Evolutionary conservation across 2,797 vertebrate genomes (phyloP).

Genomic region (Cryptoblepharus egeriae): DNA sequence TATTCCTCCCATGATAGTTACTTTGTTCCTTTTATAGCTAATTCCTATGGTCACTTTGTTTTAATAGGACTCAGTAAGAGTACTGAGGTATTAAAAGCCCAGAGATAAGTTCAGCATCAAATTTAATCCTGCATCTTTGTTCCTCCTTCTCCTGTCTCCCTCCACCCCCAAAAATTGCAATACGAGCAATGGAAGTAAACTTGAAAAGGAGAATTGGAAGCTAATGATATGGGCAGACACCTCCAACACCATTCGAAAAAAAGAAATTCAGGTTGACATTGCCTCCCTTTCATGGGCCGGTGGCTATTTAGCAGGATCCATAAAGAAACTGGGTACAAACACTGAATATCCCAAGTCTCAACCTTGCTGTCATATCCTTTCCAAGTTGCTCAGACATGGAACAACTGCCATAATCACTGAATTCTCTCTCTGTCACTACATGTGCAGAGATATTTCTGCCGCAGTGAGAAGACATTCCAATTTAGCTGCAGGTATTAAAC

Average conservation of each 20-base stretch:
- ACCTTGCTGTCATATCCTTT: background rate
- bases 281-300: no score
- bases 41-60: background rate
- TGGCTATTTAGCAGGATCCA: background rate
- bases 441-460: background rate
- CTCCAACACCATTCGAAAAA: background rate
- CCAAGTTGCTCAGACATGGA: background rate
- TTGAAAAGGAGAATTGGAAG: background rate
- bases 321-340: background rate
- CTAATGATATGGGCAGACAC: background rate
- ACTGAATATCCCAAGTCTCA: background rate
- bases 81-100: background rate
- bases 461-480: background rate
- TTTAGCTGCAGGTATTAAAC: background rate
- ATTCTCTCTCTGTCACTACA: background rate
- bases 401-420: background rate
- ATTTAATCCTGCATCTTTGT: background rate
- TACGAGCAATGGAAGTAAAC: background rate
- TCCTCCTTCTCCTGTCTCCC: background rate
- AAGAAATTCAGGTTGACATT: background rate
- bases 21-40: background rate
- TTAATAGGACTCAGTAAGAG: background rate
- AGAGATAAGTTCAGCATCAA: background rate
- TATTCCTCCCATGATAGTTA: background rate
- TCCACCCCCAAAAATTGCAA: no score